Evolutionary conservation across 2,797 vertebrate species (phyloP), one percentile per base, ranked within the genome.

Genomic region (Garrulus glandarius): DNA sequence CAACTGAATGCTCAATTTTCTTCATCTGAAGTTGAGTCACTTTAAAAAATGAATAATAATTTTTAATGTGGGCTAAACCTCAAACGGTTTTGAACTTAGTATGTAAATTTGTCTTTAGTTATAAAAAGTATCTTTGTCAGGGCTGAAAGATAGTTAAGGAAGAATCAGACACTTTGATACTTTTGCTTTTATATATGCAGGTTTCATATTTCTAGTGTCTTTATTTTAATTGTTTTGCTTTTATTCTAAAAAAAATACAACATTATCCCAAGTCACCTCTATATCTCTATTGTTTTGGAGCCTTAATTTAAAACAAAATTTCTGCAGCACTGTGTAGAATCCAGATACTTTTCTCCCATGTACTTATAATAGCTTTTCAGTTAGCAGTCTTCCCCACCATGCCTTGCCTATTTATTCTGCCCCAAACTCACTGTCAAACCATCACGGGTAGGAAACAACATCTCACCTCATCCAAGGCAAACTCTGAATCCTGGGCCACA

Each of bases 11-110:
- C 24, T 95, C 34, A 44, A 19, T 90, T 63, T 88, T 92, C 36
- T 34, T 86, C 29, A 52, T 76, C 16, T 93, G 20, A 84, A 84
- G 61, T 53, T 86, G 79, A 91, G 61, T 93, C 13, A 92, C 55
- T 90, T 75, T 13, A 21, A 39, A 91, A 90, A 88, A 64, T 81
- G 61, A 95, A 88, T 96, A 63, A 84, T 68, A 61, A 81, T 89
- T 95, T 84, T 86, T 84, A 57, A 89, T 95, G 92, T 95, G 90
- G 80, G 88, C 83, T 94, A 70, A 81, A 61, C 55, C 34, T 77
- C 61, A 59, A 89, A 56, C 0, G 0, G 6, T 82, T 95, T 95
- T 80, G 36, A 84, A 87, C 30, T 83, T 84, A 22, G 11, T 60
- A 89, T 92, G 86, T 74, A 87, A 94, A 93, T 94, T 91, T 84